Base-by-base conservation (phyloP, 2,888 invertebrate species). In the Macrophya annulata region DNA sequence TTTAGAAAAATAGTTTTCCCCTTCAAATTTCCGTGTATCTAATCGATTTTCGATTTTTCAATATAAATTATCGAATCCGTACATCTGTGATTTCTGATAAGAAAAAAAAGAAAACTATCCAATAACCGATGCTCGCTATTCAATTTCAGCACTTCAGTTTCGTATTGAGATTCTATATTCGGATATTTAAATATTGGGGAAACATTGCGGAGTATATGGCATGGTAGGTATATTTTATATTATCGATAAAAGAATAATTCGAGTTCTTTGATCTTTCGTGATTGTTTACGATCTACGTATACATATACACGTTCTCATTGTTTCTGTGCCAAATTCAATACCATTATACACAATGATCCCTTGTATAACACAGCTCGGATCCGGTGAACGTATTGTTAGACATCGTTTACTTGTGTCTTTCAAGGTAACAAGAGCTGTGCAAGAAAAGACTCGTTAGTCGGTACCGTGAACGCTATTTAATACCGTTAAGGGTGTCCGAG, bases 381-480 rank as follows among this genome's bases (percentile, higher is more conserved):
- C 8, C 55, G n/a, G n/a, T 72, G 9, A 17, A 43, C 71, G 43
- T 40, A 17, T 72, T 72, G 71, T 72, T 72, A 72, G n/a, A 3
- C 21, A 10, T 21, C 43, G 21, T 43, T 72, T 72, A 72, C 17
- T 72, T 43, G 37, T 40, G 71, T 40, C 40, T 72, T 72, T 40
- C 43, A 72, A 72, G 71, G 40, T 43, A 72, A 72, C 43, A 43
- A 31, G 43, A 40, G 31, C 40, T 9, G 17, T 17, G 12, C 40
- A 31, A 72, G 43, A 72, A 72, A 43, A n/a, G 40, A 40, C 37
- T 62, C 62, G 8, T n/a, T n/a, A 55, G n/a, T 6, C 1, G 55
- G 55, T 55, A n/a, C 55, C n/a, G 4, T n/a, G n/a, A 55, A 55
- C 55, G 62, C 62, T 25, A 62, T 25, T 62, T 62, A 62, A 62